Conservation (phyloP, 2,797 vertebrate genomes). For the Notolabrus celidotus region DNA sequence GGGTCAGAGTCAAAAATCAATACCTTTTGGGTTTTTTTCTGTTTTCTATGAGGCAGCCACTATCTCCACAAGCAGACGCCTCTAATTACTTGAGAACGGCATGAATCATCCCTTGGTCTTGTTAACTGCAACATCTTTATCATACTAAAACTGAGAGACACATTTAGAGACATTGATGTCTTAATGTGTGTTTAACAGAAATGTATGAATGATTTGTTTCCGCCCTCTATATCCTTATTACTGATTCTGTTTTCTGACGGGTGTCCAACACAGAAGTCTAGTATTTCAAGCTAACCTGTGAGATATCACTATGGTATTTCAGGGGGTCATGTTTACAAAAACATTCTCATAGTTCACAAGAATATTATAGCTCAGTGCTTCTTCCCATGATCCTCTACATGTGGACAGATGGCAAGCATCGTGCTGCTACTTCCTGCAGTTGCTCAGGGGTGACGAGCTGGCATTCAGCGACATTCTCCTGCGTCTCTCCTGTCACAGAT, state of each 20-base stretch:
- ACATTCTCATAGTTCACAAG: conserved; percentile 19
- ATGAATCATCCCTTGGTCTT: conserved; percentile 9
- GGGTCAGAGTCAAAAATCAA: conserved; percentile 68
- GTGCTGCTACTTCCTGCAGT: conserved; percentile 51
- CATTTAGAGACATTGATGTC: conserved; percentile 27
- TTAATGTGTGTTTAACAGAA: no score
- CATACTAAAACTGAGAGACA: conserved; percentile 3
- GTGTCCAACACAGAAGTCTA: conserved; percentile 55
- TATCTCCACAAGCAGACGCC: conserved; percentile 55
- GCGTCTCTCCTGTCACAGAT: conserved; percentile 50
- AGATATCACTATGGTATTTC: conserved; percentile 59
- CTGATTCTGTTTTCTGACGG: conserved; percentile 47
- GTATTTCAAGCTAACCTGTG: conserved; percentile 69
- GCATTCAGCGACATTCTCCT: conserved; percentile 51
- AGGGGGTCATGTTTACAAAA: conserved; percentile 43
- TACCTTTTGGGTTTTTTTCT: conserved; percentile 50
- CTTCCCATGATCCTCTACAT: conserved; percentile 41
- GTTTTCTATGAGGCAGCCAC: conserved; percentile 11
- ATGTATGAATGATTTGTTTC: conserved; percentile 10
- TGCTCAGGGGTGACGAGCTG: conserved; percentile 64
- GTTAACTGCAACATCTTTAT: conserved; percentile 11
- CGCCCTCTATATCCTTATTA: background rate
- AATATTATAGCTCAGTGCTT: conserved; percentile 21
- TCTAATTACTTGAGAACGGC: conserved; percentile 40
- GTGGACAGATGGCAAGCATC: conserved; percentile 65